These are phyloP conservation scores for Clangula hyemalis DNA, from an alignment of 2,797 vertebrate genomes.

Conservation along the genomic window DNA sequence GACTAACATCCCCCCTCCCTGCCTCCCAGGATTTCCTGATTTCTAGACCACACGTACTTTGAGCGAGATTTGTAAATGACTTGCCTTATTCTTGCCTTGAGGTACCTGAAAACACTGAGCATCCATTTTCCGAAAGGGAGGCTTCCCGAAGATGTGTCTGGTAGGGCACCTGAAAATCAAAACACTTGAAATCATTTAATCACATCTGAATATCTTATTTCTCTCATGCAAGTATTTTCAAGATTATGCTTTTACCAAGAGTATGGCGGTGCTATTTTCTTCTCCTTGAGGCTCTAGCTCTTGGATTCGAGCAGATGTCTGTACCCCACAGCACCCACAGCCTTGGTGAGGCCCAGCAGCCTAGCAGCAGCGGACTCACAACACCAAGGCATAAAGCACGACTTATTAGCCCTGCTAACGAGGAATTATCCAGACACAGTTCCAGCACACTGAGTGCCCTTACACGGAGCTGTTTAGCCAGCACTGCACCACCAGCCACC, in stretches of 20 bases:
- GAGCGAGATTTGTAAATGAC: background rate
- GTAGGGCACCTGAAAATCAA: background rate
- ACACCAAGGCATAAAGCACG: background rate
- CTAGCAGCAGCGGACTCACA: background rate
- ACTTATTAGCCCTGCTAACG: background rate
- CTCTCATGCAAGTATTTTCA: background rate
- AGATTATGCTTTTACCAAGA: background rate
- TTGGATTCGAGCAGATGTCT: background rate
- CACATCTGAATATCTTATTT: background rate
- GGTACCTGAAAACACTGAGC: background rate
- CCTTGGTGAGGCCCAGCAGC: background rate
- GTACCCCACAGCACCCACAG: background rate
- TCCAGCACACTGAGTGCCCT: background rate
- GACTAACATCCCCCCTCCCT: background rate
- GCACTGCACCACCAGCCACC: background rate
- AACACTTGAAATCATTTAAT: background rate
- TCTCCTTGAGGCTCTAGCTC: background rate
- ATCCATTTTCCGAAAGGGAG: background rate
- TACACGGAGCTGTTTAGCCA: background rate
- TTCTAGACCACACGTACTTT: background rate
- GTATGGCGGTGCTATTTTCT: background rate
- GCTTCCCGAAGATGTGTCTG: background rate
- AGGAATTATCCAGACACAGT: background rate
- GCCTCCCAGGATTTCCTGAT: background rate
- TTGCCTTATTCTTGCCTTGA: background rate